These are phyloP conservation scores for Takifugu rubripes DNA, from an alignment of 2,797 vertebrate genomes.

Conservation along the genomic window DNA sequence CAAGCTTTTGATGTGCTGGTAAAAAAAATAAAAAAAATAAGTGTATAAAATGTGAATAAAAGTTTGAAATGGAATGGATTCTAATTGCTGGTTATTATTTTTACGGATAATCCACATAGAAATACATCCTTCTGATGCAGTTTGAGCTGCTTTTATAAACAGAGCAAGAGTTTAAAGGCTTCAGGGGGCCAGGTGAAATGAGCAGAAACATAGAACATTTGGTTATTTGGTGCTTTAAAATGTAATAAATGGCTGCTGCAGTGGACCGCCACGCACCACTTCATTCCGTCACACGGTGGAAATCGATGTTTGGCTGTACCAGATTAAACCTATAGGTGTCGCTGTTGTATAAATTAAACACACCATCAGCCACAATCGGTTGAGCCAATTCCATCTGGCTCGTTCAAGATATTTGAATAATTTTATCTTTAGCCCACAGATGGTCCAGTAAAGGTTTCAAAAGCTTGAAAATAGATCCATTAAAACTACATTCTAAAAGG, in stretches of 20 bases:
- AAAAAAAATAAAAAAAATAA: not conserved
- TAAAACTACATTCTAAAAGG: no score
- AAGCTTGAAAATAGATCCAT: not conserved
- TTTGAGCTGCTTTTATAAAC: slow-evolving; percentile 25
- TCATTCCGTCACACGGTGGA: not conserved
- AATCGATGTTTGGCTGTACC: not conserved
- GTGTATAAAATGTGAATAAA: slow-evolving; percentile 79
- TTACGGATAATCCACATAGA: not conserved
- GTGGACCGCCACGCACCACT: no score
- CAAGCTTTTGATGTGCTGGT: slow-evolving; percentile 38
- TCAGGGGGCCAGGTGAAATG: not conserved
- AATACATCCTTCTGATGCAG: slow-evolving; percentile 9
- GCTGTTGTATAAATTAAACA: slow-evolving; percentile 20
- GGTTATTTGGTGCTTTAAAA: no score
- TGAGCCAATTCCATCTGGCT: slow-evolving; percentile 4
- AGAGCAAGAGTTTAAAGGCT: slow-evolving; percentile 13
- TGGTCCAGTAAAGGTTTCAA: not conserved
- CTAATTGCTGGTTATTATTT: slow-evolving; percentile 6
- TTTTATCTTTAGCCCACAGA: slow-evolving; percentile 23
- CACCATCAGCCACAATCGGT: not conserved
- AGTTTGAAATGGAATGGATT: slow-evolving; percentile 47
- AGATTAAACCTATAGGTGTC: slow-evolving; percentile 4
- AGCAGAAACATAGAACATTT: not conserved
- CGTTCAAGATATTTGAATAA: slow-evolving; percentile 18
- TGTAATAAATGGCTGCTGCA: not conserved